These are phyloP conservation scores for Sebastes melanostomus DNA, from an alignment of 2,797 vertebrate species.

Conservation along the genomic window DNA sequence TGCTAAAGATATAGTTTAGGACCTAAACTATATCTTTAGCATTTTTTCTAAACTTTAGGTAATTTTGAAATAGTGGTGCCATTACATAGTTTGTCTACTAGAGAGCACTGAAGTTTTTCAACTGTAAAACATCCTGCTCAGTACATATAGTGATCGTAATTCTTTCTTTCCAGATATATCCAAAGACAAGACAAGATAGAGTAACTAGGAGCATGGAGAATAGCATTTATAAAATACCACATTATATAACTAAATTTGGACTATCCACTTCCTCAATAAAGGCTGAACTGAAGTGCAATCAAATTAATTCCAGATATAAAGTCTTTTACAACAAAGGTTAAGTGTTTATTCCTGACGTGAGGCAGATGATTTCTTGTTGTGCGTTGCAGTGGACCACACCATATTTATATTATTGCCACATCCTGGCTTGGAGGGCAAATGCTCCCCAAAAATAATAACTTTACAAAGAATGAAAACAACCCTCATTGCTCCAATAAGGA, in stretches of 20 bases:
- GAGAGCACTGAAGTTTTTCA: background rate
- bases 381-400: no score
- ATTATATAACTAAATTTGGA: no score
- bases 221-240: no score
- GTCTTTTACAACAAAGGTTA: no score
- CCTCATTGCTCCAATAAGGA: background rate
- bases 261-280: no score
- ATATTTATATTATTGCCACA: background rate
- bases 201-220: no score
- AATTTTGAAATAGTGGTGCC: background rate
- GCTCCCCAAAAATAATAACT: background rate
- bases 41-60: background rate
- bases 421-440: background rate
- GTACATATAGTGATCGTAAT: no score
- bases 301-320: no score
- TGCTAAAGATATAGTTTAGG: background rate
- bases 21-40: no score
- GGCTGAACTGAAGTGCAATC: no score
- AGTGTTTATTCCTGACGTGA: background rate
- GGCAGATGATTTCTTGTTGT: background rate
- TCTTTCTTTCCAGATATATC: no score
- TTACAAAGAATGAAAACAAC: background rate
- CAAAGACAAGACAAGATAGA: no score
- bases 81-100: background rate
- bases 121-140: background rate